Evolutionary conservation across 1,140 invertebrate genomes (phyloP), one percentile per base, ranked within the genome.

Genomic region (Sesamia nonagrioides): DNA sequence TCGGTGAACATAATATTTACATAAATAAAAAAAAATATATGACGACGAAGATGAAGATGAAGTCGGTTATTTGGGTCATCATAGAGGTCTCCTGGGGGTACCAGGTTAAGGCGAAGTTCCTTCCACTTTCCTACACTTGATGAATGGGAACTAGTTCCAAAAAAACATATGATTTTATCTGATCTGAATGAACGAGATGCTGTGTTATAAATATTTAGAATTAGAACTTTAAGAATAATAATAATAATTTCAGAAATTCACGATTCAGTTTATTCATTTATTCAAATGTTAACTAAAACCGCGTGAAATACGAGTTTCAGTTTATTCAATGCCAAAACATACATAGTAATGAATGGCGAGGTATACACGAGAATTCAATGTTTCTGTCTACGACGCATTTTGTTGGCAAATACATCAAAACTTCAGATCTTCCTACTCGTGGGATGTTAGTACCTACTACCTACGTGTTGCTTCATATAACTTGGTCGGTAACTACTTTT

Each of bases 311-410:
- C 54, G 1, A 58, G 54, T 27, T 58, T 58, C 21, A 58, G 21
- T 27, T 0, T 18, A 13, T n/a, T 50, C 21, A 58, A 33, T 58
- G 54, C 54, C 21, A 58, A 58, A 58, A 58, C 54, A 58, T 27
- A 58, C 54, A 33, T 4, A 6, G 54, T 58, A 58, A 58, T 58
- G 27, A 58, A 58, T 33, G 11, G 54, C 52, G 11, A 2, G 54
- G 17, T 8, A 4, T 13, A 58, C 54, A 58, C 54, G 54, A 58
- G 54, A 7, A 27, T 0, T 11, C 27, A 58, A 58, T 58, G 33
- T 58, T 58, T 58, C 54, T 33, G 54, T 58, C 54, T 58, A 58
- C 54, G 21, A 27, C 54, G 54, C 54, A 58, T 58, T 33, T 58
- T 6, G 21, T 33, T 33, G 54, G 13, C 13, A 4, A 18, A 27